Evolutionary conservation across 2,113 vertebrate genomes (phyloP), one percentile per base, ranked within the genome.

Genomic region (Pipa parva): DNA sequence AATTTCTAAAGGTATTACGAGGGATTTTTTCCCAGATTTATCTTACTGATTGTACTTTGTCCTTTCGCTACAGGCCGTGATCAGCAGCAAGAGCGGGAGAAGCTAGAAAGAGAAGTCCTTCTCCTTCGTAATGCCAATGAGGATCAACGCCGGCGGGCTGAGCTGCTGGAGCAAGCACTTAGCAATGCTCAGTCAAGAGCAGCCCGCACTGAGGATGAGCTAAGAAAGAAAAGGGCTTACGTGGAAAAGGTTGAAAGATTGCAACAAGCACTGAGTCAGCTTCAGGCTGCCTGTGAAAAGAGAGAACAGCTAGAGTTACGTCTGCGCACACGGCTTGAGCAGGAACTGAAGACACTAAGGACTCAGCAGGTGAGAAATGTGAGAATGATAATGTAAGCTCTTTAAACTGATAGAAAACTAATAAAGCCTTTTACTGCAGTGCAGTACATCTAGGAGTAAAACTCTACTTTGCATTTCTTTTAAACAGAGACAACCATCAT

Each of bases 241-340:
- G 93, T 98, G 65, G 93, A 96, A 79, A 98, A 97, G 76, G 97
- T 98, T 68, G 95, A 99, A 77, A 68, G 92, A 69, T 84, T 99
- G 74, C 97, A 99, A 83, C 92, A 92, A 42, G 88, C 95, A 0
- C 86, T 98, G 31, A 92, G 83, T n/a, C 97, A 99, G 82, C 90
- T 99, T 74, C 95, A 98, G 82, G 93, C 91, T 0, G 95, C 95
- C 17, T 98, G 97, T 0, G 94, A 99, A 81, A 99, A 99, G 83
- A 82, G 97, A 1, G 95, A 99, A 72, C 83, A 88, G 49, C 81
- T 98, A 24, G 97, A 98, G 77, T 79, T 94, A 58, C 86, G 92
- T 24, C 86, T 99, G 55, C 91, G 97, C 18, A 97, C 92, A 0
- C 87, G 95, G 36, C 84, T 99, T 55, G 97, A 98, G 87, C 95